Base-by-base conservation (phyloP, 2,113 vertebrate species). In the Kryptolebias marmoratus region DNA sequence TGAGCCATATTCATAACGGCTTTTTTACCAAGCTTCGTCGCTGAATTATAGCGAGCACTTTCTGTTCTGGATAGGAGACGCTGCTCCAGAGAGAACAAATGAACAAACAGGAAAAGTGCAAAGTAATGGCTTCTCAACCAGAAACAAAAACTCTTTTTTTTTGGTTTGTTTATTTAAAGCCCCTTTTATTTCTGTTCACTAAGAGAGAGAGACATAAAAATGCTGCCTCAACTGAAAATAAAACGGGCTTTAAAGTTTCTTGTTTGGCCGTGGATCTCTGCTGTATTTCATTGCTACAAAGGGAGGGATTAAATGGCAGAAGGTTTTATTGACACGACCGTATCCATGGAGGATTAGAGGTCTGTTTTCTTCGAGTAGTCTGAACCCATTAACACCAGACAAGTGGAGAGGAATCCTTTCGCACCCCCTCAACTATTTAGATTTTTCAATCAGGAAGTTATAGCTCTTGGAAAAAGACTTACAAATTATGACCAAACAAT, bases 291-390 rank as follows among this genome's bases (percentile, higher is more conserved):
- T 63, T 73, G 71, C 83, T 81, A 75, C 77, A 88, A 89, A 77
- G 82, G 75, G 54, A 77, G 82, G 73, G 64, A 87, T 83, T 81
- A 79, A 86, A 86, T 67, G 68, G 75, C 69, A 80, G 74, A 64
- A 58, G 48, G 73, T 85, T 93, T 91, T 90, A 91, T 85, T 90
- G 88, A 89, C 75, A 80, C 12, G 76, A 60, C 86, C 75, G 71
- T 74, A 87, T 91, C 83, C 86, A 81, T 77, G 74, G 75, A 88
- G 79, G 84, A 85, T 88, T 73, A 87, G 49, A 58, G 70, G 18
- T 81, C 84, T 82, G 73, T 83, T 91, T 90, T 80, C 81, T 78
- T 77, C 79, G 79, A 81, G 83, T 73, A 75, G 77, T 68, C 79
- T 85, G 80, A 89, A 90, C 79, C 80, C 85, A 80, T 88, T 89